A percentile compares a stretch with the other conserved stretches of the same genome.
These are phyloP conservation scores for Hyperoplus lanceolatus DNA, from an alignment of 2,797 vertebrate genomes.

Conservation along the genomic window DNA sequence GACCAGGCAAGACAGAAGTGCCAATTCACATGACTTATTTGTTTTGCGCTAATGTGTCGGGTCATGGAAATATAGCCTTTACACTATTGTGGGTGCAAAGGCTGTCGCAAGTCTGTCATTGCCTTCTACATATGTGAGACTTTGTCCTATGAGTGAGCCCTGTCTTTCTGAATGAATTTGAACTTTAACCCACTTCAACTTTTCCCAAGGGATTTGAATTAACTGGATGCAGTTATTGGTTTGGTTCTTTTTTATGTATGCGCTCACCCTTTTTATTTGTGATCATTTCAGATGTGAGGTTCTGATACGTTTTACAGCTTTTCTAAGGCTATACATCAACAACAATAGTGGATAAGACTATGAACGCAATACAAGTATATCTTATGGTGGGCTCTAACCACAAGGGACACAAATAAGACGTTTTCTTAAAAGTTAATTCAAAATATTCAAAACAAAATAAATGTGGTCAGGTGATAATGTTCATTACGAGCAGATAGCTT, in stretches of 20 bases:
- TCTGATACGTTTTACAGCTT: not conserved
- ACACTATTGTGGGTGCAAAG: constrained; percentile 1
- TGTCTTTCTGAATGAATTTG: not conserved
- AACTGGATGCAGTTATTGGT: not conserved
- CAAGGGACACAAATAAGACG: too few species aligned
- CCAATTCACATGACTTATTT: constrained; percentile 61
- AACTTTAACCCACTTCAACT: not conserved
- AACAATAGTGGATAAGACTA: not conserved
- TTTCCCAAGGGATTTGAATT: not conserved
- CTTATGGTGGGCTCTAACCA: too few species aligned
- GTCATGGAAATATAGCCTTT: constrained; percentile 16
- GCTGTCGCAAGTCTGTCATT: constrained; percentile 6
- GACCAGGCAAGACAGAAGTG: constrained; percentile 34
- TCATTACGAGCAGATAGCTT: too few species aligned
- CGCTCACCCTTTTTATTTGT: not conserved
- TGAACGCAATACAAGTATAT: too few species aligned
- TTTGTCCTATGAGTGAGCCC: not conserved
- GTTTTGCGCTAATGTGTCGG: not conserved
- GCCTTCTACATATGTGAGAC: constrained; percentile 24
- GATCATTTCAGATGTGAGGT: not conserved
- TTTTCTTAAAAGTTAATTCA: too few species aligned
- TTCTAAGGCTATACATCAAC: not conserved
- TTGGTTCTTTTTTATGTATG: not conserved
- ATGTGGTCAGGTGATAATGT: too few species aligned
- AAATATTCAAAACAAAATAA: too few species aligned